Evolutionary conservation across 2,888 invertebrate species (phyloP).

Genomic region (Hirtodrosophila histrioides): DNA sequence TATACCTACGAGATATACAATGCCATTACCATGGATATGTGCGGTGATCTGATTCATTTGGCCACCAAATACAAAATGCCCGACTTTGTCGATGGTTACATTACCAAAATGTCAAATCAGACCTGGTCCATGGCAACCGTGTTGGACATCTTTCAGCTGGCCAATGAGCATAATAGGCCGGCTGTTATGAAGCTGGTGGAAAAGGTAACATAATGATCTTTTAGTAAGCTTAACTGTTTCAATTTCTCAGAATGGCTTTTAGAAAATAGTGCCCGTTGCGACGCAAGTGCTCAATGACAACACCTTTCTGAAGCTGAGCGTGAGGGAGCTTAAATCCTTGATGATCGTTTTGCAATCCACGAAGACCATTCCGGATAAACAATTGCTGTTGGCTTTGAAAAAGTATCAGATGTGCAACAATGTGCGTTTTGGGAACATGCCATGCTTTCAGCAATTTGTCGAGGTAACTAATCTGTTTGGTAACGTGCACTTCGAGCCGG

Average conservation of each 20-base stretch:
- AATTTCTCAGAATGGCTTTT: not conserved
- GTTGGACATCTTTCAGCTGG: constrained; percentile 58
- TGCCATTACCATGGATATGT: constrained; percentile 44
- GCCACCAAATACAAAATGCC: constrained; percentile 54
- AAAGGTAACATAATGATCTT: constrained; percentile 14
- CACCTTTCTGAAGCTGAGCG: constrained; percentile 42
- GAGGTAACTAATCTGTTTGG: constrained; percentile 46
- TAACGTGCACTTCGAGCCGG: constrained; percentile 38
- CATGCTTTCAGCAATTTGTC: constrained; percentile 50
- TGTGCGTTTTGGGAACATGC: constrained; percentile 49
- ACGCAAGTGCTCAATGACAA: constrained; percentile 39
- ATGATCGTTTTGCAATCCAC: constrained; percentile 41
- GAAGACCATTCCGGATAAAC: constrained; percentile 14
- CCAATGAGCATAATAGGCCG: constrained; percentile 44
- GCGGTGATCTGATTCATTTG: constrained; percentile 49
- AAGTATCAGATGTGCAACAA: constrained; percentile 55
- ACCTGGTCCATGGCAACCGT: constrained; percentile 52
- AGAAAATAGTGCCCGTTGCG: constrained; percentile 55
- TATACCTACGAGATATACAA: constrained; percentile 64
- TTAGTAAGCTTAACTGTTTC: not conserved
- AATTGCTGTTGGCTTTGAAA: constrained; percentile 42
- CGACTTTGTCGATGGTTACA: constrained; percentile 56
- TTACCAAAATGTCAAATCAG: constrained; percentile 43
- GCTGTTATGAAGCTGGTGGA: constrained; percentile 43
- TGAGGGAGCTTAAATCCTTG: constrained; percentile 47